Base-by-base conservation (phyloP, 2,797 vertebrate genomes). In the Tauraco hartlaubi region DNA sequence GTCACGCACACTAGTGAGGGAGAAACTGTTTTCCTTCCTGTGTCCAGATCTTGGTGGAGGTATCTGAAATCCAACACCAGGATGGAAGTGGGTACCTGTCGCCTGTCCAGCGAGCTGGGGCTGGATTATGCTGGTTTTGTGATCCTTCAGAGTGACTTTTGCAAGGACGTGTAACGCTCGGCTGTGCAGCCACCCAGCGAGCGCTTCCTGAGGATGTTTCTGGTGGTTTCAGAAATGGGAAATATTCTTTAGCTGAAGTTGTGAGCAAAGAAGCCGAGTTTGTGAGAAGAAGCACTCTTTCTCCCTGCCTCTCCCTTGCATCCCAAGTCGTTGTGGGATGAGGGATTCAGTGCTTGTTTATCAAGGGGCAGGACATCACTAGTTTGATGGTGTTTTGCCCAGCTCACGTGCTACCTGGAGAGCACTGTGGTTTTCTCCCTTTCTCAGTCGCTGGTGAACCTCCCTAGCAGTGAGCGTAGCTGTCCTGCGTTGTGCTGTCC, bases 21-120 rank as follows among this genome's bases (percentile, higher is more conserved):
- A 51, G 59, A 58, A 56, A 1, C n/a, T 25, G 80, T 44, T 83
- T 15, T 22, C 46, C 11, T 29, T 9, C 7, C 71, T 2, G 8
- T 11, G 8, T 37, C 25, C 28, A 23, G 52, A 11, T 51, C 55
- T 22, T 8, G 0, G 19, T 3, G 25, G 83, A 66, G 59, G 48
- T 15, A 5, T 15, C 69, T 26, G 73, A 61, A 58, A 15, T 16
- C 39, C 64, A 9, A 15, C 6, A 0, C 15, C 21, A 0, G 8
- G 17, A 61, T 37, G 18, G 49, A 26, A 28, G n/a, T 6, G 63
- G 76, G 37, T 56, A 31, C 83, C 85, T 75, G 83, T 67, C 14
- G 2, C 29, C 21, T 11, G 16, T 25, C 25, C n/a, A 14, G 4
- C 6, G 4, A 28, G 58, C 51, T 37, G 64, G 56, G 71, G 69